Percentiles rank a stretch among this genome's conserved stretches.
Evolutionary conservation across 2,888 invertebrate genomes (phyloP).

Genomic region (Dasysyrphus tricinctus): DNA sequence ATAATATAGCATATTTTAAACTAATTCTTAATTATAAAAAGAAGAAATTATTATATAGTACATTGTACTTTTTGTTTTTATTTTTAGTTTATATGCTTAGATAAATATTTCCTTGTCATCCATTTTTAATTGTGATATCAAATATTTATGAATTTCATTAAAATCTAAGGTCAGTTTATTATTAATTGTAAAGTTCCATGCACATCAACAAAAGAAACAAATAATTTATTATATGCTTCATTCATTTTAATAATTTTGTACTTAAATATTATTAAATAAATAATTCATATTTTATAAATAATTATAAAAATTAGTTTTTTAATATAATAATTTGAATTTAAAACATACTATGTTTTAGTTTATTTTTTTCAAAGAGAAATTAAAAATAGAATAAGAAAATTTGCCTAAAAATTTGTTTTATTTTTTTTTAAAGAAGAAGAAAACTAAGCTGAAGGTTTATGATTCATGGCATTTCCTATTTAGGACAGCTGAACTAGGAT

Average conservation of each 20-base stretch:
- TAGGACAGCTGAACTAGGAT: too few relatives aligned
- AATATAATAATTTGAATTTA: background rate
- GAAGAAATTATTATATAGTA: background rate
- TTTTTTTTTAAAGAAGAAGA: background rate
- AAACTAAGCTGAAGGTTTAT: too few relatives aligned
- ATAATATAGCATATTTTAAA: constrained; percentile 5
- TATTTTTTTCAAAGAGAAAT: background rate
- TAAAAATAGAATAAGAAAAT: background rate
- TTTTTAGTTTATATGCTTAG: too few relatives aligned
- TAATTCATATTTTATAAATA: background rate
- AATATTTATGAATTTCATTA: constrained; percentile 37
- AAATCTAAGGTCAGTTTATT: constrained; percentile 8
- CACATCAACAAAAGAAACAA: background rate
- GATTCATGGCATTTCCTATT: too few relatives aligned
- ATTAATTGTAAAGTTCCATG: constrained; percentile 16
- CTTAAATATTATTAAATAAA: background rate
- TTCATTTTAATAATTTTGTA: background rate
- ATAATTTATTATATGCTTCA: constrained; percentile 1
- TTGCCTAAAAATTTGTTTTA: background rate
- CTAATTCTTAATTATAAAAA: background rate
- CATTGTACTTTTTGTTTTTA: background rate
- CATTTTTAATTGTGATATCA: constrained; percentile 44
- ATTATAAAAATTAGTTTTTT: background rate
- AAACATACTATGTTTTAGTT: background rate
- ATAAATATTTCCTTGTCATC: constrained; percentile 39